Conservation (phyloP, 2,797 vertebrate genomes). For the Onychomys leucogaster region DNA sequence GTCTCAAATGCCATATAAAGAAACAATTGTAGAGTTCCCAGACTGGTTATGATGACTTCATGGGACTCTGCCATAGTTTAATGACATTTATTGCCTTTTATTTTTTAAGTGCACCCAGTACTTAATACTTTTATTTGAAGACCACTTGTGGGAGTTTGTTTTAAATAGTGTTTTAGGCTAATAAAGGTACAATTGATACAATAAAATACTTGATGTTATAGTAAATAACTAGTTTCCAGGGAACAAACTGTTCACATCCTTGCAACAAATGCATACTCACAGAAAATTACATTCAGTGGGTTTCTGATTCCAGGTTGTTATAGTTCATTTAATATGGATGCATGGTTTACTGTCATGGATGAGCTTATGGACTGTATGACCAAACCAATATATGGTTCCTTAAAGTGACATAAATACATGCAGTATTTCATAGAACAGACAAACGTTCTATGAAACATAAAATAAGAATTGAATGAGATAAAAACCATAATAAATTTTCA, state of each 20-base stretch:
- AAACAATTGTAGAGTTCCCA: background rate
- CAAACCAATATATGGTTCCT: background rate
- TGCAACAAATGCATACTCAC: background rate
- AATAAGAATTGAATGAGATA: background rate
- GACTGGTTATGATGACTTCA: background rate
- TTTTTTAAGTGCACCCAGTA: background rate
- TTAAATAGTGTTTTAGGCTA: background rate
- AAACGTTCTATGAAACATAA: background rate
- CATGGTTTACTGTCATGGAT: background rate
- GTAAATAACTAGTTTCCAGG: constrained; percentile 46
- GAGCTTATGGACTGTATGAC: background rate
- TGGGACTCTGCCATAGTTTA: background rate
- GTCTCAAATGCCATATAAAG: background rate
- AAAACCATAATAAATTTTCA: background rate
- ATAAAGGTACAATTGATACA: background rate
- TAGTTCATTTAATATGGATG: constrained; percentile 1
- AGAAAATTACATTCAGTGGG: background rate
- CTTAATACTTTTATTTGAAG: background rate
- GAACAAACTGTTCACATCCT: background rate
- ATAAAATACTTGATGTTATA: background rate
- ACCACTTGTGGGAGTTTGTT: background rate
- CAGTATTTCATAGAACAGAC: background rate
- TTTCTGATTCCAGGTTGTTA: background rate
- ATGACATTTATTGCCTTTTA: background rate
- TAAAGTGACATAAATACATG: constrained; percentile 38